Evolutionary conservation across 2,797 vertebrate species (phyloP), one percentile per base, ranked within the genome.

Genomic region (Mycteria americana): DNA sequence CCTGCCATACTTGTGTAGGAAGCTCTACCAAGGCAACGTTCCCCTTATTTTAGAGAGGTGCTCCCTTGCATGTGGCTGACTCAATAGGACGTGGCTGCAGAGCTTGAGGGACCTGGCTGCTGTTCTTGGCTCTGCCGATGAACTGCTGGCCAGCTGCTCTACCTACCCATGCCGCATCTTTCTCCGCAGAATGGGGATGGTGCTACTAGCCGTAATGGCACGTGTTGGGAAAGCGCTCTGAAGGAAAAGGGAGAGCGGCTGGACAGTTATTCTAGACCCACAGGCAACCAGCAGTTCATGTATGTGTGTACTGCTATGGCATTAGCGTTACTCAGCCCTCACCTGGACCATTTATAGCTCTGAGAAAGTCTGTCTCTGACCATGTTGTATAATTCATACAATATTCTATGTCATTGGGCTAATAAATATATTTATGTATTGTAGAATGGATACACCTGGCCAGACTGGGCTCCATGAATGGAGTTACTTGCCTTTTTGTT

Each of bases 161-260:
- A 7, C 18, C 35, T 53, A 12, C 17, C 54, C 0, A 0, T 30
- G 24, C n/a, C 57, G 72, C 10, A 0, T 68, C 54, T 37, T 72
- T n/a, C 23, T 33, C 78, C 82, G 24, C 73, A 75, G n/a, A 64
- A 41, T 0, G 1, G 28, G 31, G 18, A 41, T 1, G 1, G 19
- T 25, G 48, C 39, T 74, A 10, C 45, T n/a, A 35, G 31, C 25
- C 4, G 0, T 35, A 37, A 11, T 0, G 2, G 8, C 17, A 5
- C 2, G 8, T 3, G 7, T 67, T 64, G 70, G 41, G 33, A 65
- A 79, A 65, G 19, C 11, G 3, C 18, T 87, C 43, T 69, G 62
- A 53, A 87, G 39, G 69, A 41, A 45, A 39, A 70, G 18, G 37
- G 37, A 45, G 18, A n/a, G 31, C 0, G 0, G 35, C 2, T 1